phyloP scores from a whole-genome alignment of 2,888 invertebrate genomes.

The Mesochorus sp. region DNA sequence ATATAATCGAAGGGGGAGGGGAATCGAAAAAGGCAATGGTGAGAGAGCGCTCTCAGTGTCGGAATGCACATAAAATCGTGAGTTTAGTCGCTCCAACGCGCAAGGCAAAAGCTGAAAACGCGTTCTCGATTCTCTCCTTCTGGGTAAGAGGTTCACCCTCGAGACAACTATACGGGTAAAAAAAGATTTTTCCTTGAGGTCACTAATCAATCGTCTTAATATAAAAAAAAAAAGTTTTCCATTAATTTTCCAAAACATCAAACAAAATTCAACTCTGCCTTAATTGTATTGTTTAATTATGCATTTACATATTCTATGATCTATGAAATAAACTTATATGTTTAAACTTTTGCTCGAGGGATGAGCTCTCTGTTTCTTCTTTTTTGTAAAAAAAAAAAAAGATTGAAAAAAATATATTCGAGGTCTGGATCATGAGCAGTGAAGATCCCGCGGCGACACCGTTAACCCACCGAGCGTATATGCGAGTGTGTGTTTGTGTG shows the following conservation, averaged over 20 bases:
- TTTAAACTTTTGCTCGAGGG: background rate
- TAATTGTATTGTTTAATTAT: background rate
- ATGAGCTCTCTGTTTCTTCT: background rate
- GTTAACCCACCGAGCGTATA: conserved; percentile 49
- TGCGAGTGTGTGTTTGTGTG: too few species aligned
- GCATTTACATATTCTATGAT: conserved; percentile 39
- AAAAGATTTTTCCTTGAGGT: background rate
- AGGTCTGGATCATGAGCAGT: conserved; percentile 22
- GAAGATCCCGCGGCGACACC: conserved; percentile 57
- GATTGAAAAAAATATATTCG: background rate
- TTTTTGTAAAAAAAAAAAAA: conserved; percentile 8
- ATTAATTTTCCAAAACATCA: conserved; percentile 5
- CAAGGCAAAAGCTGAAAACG: conserved; percentile 24
- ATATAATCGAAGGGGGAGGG: conserved; percentile 44
- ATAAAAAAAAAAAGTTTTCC: background rate
- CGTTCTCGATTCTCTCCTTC: conserved; percentile 36
- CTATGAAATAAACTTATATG: background rate
- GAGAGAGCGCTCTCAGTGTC: conserved; percentile 64
- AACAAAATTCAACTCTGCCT: background rate
- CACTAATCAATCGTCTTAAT: background rate
- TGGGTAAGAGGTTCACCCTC: background rate
- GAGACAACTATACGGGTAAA: conserved; percentile 2
- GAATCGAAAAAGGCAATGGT: conserved; percentile 39
- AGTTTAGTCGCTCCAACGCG: conserved; percentile 70
- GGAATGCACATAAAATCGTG: conserved; percentile 75